Evolutionary conservation across 30 jellyfish, hydroid and myxozoan species (phyloP).

Genomic region (Sanderia malayensis): DNA sequence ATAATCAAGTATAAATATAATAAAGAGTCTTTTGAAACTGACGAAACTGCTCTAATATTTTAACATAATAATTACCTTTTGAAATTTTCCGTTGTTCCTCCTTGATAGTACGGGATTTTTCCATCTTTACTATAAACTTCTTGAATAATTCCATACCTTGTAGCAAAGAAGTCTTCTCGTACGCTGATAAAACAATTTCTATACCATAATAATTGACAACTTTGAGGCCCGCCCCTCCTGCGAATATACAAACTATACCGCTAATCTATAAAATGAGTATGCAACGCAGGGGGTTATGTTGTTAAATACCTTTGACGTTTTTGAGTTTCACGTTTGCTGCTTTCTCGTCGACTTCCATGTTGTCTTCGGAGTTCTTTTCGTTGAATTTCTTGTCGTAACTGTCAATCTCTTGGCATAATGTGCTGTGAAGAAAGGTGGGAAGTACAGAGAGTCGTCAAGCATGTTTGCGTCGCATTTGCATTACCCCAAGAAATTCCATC

Average conservation of each 20-base stretch:
- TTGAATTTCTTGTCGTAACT: constrained; percentile 15
- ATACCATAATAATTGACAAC: too few relatives aligned
- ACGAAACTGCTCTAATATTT: too few relatives aligned
- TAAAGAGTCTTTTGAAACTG: too few relatives aligned
- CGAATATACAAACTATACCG: background rate
- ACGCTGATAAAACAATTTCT: constrained; percentile 26
- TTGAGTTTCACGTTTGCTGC: background rate
- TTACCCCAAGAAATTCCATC: too few relatives aligned
- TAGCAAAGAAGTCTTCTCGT: constrained; percentile 61
- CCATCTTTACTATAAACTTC: constrained; percentile 51
- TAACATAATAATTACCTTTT: constrained; percentile 18
- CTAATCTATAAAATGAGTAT: background rate
- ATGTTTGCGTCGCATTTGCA: too few relatives aligned
- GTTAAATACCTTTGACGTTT: constrained; percentile 29
- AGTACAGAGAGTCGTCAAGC: too few relatives aligned
- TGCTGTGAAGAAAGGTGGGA: constrained; percentile 19
- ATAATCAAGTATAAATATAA: too few relatives aligned
- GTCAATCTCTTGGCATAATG: constrained; percentile 65
- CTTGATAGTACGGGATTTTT: background rate
- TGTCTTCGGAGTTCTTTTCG: constrained; percentile 2
- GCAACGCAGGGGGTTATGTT: too few relatives aligned
- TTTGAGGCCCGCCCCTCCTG: background rate
- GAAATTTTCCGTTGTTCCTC: background rate
- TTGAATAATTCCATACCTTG: constrained; percentile 59
- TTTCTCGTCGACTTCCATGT: constrained; percentile 11